These are phyloP conservation scores for Tethya wilhelma DNA, from an alignment of 37 sponge, comb jelly and placozoan genomes.

Conservation along the genomic window DNA sequence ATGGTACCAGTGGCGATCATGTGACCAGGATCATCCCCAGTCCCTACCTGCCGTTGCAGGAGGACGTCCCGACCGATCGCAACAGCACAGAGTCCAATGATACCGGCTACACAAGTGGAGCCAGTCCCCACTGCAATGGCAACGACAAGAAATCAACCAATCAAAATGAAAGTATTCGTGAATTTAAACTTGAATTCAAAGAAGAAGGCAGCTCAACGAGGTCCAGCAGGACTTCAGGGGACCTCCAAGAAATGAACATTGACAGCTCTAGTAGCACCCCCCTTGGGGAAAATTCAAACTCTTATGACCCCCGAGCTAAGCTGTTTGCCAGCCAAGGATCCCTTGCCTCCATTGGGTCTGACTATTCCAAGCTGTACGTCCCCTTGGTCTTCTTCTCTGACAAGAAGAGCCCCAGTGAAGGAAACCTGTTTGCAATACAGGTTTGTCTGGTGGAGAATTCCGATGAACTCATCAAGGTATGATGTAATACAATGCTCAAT, in stretches of 20 bases:
- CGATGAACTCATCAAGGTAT: constrained; percentile 38
- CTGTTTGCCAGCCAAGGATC: too few species aligned
- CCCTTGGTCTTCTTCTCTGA: constrained; percentile 42
- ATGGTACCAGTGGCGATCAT: background rate
- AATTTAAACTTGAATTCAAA: background rate
- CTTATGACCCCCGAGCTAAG: too few species aligned
- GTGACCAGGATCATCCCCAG: background rate
- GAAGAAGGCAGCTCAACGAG: too few species aligned
- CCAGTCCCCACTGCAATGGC: constrained; percentile 34
- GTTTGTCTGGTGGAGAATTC: constrained; percentile 65
- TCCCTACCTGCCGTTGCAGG: background rate
- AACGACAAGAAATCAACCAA: background rate
- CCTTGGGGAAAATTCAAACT: background rate
- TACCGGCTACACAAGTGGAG: constrained; percentile 55
- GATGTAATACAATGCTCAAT: too few species aligned
- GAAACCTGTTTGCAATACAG: constrained; percentile 27
- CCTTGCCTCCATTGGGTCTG: background rate
- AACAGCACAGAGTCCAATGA: constrained; percentile 60
- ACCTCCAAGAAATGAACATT: background rate
- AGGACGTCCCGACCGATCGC: constrained; percentile 4
- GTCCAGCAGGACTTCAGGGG: background rate
- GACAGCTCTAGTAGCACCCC: background rate
- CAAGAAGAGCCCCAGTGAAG: background rate
- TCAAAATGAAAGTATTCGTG: background rate
- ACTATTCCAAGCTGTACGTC: constrained; percentile 13